phyloP scores from a whole-genome alignment of 1,140 invertebrate species.

The Trinorchestia longiramus region DNA sequence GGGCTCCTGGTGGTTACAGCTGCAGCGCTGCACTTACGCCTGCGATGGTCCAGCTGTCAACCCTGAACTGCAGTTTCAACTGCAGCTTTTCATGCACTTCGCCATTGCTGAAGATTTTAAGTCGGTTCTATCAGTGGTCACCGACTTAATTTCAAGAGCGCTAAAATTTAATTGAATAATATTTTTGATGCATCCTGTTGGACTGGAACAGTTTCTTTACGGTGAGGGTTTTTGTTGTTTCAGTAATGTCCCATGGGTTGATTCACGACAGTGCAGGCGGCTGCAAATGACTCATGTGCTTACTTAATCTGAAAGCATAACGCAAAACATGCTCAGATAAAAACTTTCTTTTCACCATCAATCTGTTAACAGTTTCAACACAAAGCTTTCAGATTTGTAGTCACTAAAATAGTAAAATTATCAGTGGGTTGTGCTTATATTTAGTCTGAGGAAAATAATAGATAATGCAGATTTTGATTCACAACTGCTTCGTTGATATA shows the following conservation, averaged over 20 bases:
- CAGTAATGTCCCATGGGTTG: too few species aligned
- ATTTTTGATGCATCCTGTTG: background rate
- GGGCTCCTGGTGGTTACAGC: background rate
- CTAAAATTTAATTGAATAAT: background rate
- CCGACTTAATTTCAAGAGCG: background rate
- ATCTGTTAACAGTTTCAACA: too few species aligned
- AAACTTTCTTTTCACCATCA: too few species aligned
- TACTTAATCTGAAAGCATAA: too few species aligned
- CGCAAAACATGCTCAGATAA: too few species aligned
- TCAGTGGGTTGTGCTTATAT: background rate
- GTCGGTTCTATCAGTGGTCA: background rate
- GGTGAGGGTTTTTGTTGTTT: too few species aligned
- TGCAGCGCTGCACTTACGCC: background rate
- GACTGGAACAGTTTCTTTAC: too few species aligned
- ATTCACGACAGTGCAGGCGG: too few species aligned
- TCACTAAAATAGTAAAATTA: background rate
- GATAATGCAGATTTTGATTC: background rate
- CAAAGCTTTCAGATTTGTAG: too few species aligned
- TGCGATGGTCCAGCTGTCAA: background rate
- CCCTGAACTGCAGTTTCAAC: background rate
- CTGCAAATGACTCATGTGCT: too few species aligned
- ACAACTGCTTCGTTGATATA: background rate
- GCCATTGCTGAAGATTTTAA: background rate
- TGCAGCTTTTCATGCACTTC: background rate
- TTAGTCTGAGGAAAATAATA: too few species aligned